phyloP scores from a whole-genome alignment of 2,888 invertebrate genomes.

The Stenotaenia linearis region DNA sequence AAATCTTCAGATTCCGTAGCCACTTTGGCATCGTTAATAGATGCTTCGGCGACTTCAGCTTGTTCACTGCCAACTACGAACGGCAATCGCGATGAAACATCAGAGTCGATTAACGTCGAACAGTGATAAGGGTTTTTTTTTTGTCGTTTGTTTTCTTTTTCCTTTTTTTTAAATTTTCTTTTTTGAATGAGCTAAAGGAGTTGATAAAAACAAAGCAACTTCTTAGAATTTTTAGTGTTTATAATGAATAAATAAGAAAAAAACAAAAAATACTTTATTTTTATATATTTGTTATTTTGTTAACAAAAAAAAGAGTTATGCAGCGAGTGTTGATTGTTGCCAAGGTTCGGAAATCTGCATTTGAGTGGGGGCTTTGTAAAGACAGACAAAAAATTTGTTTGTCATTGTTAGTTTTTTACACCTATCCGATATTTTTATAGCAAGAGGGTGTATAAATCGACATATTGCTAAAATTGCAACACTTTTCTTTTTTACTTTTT shows the following conservation, averaged over 20 bases:
- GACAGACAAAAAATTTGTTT: not conserved
- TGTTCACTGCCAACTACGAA: not conserved
- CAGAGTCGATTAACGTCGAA: not conserved
- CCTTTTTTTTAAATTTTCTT: too few relatives aligned
- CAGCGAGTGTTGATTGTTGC: not conserved
- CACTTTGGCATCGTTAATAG: not conserved
- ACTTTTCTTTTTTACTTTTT: too few relatives aligned
- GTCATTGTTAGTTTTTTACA: not conserved
- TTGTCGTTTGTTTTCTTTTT: too few relatives aligned
- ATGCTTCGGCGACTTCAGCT: not conserved
- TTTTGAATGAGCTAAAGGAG: not conserved
- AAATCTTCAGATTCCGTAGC: not conserved
- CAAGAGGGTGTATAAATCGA: not conserved
- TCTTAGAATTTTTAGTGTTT: not conserved
- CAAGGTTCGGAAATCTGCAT: not conserved
- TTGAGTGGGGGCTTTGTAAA: not conserved
- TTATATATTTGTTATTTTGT: not conserved
- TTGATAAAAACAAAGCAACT: not conserved
- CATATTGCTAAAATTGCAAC: too few relatives aligned
- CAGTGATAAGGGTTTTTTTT: not conserved
- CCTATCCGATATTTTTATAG: not conserved
- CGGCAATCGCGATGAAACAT: not conserved
- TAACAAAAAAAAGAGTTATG: not conserved
- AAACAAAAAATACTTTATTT: not conserved
- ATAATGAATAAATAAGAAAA: not conserved